These are phyloP conservation scores for Ptycholaimellus sp. DNA, from an alignment of 2,888 invertebrate genomes.

Conservation along the genomic window DNA sequence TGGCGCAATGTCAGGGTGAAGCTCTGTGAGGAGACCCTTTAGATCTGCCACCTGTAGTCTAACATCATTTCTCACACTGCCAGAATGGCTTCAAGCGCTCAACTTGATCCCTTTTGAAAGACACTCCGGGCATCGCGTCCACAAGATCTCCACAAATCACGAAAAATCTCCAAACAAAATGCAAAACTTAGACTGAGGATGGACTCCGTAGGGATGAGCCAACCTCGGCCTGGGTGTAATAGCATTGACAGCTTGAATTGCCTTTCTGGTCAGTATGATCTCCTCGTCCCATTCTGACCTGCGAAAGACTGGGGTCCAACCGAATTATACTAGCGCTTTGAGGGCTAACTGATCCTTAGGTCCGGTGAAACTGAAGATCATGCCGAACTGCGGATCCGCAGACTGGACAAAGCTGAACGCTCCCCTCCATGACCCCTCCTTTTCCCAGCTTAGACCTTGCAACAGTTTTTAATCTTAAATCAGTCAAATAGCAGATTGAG, in stretches of 20 bases:
- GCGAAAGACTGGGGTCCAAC: too few relatives aligned
- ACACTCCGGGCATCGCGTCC: conserved; percentile 29
- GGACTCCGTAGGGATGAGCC: too few relatives aligned
- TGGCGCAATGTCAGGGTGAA: conserved; percentile 29
- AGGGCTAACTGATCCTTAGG: background rate
- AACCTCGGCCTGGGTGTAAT: conserved; percentile 27
- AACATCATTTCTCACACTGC: too few relatives aligned
- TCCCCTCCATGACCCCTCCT: conserved; percentile 26
- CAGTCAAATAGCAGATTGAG: too few relatives aligned
- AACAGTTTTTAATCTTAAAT: too few relatives aligned
- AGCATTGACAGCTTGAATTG: conserved; percentile 28
- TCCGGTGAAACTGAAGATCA: conserved; percentile 26
- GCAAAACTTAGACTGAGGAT: too few relatives aligned
- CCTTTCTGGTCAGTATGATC: conserved; percentile 17
- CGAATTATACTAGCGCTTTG: too few relatives aligned
- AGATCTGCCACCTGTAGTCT: conserved; percentile 30
- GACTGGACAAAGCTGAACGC: conserved; percentile 32
- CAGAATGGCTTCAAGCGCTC: too few relatives aligned
- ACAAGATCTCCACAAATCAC: conserved; percentile 34
- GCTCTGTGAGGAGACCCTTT: conserved; percentile 22
- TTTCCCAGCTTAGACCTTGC: too few relatives aligned
- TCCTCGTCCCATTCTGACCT: conserved; percentile 30
- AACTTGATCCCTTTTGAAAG: conserved; percentile 22
- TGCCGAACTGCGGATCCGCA: conserved; percentile 33
- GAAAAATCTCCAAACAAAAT: too few relatives aligned